Evolutionary conservation across 2,797 vertebrate genomes (phyloP).

Genomic region (Arctocebus calabarensis): DNA sequence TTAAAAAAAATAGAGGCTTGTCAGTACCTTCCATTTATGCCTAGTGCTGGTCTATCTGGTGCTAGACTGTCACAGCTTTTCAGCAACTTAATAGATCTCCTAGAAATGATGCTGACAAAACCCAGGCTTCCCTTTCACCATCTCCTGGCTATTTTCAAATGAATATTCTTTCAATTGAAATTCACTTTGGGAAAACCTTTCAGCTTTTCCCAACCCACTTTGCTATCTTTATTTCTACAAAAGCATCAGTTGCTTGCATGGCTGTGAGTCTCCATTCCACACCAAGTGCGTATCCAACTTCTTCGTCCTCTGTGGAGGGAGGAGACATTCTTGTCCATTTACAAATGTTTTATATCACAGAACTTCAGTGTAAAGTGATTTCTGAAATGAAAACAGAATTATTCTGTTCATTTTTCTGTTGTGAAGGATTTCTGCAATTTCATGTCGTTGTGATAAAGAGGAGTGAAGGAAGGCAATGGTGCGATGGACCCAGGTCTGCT

Average conservation of each 20-base stretch:
- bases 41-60: not conserved
- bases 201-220: not conserved
- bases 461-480: not conserved
- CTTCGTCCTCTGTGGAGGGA: not conserved
- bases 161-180: constrained; percentile 38
- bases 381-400: constrained; percentile 36
- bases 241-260: rapidly evolving
- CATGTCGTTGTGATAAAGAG: not conserved
- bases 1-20: constrained; percentile 9
- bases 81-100: not conserved
- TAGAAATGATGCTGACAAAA: constrained; percentile 42
- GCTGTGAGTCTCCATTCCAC: not conserved
- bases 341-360: not conserved
- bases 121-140: not conserved
- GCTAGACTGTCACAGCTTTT: not conserved
- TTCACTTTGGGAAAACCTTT: constrained; percentile 42
- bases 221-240: not conserved
- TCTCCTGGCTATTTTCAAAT: constrained; percentile 25
- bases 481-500: not conserved
- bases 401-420: not conserved
- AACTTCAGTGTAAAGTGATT: not conserved
- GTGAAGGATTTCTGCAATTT: not conserved
- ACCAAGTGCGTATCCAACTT: not conserved
- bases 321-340: not conserved
- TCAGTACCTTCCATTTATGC: not conserved